Conservation (phyloP, 2,888 invertebrate genomes). For the Drosophila borborema region DNA sequence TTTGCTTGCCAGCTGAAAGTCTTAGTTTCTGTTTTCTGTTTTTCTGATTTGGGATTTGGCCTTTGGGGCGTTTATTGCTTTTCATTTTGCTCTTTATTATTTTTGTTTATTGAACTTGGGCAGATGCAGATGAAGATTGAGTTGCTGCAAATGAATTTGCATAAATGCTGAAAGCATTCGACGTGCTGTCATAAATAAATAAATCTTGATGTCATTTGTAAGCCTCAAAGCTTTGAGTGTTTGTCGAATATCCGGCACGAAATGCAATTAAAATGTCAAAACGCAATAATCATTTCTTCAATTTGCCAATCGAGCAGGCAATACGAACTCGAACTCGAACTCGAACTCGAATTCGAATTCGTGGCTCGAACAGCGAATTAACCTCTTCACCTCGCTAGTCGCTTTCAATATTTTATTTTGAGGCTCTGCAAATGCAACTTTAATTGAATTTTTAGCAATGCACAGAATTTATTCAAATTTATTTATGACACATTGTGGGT, state of each 20-base stretch:
- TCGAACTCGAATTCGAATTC: background rate
- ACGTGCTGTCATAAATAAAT: slow-evolving; percentile 30
- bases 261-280: slow-evolving; percentile 69
- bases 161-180: slow-evolving; percentile 24
- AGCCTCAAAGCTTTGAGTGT: slow-evolving; percentile 25
- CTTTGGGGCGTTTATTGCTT: slow-evolving; percentile 17
- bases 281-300: slow-evolving; percentile 53
- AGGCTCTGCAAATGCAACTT: slow-evolving; percentile 32
- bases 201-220: slow-evolving; percentile 10
- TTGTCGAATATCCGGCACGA: background rate
- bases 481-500: background rate
- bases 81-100: slow-evolving; percentile 25
- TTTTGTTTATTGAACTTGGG: slow-evolving; percentile 8
- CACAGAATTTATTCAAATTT: background rate
- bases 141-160: slow-evolving; percentile 19
- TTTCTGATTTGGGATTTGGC: slow-evolving; percentile 9
- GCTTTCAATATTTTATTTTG: slow-evolving; percentile 17
- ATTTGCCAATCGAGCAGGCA: slow-evolving; percentile 56
- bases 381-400: slow-evolving; percentile 43
- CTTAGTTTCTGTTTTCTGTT: slow-evolving; percentile 2
- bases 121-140: background rate
- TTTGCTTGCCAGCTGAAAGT: slow-evolving; percentile 7
- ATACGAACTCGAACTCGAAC: slow-evolving; percentile 2
- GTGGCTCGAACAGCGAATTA: slow-evolving; percentile 46
- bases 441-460: slow-evolving; percentile 51